Conservation (phyloP, 2,113 vertebrate genomes). For the Arenaria interpres region DNA sequence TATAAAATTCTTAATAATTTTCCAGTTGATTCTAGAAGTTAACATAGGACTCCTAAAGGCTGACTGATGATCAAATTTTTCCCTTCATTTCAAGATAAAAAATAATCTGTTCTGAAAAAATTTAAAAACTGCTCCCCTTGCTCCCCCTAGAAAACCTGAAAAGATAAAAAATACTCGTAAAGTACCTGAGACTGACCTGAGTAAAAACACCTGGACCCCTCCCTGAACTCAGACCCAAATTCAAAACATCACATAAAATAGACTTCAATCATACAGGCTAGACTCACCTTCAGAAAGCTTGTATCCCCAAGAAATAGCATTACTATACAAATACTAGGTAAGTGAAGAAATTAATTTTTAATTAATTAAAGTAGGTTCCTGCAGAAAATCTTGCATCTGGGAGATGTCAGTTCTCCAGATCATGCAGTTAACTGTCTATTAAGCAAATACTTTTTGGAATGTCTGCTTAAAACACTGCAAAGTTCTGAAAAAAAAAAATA, state of each 20-base stretch:
- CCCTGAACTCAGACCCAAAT: background rate
- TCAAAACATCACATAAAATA: background rate
- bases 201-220: background rate
- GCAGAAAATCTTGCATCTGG: background rate
- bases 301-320: background rate
- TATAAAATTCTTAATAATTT: background rate
- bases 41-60: background rate
- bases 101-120: background rate
- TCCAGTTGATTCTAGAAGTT: background rate
- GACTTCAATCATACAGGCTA: background rate
- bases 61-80: background rate
- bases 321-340: background rate
- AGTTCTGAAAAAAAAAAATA: background rate
- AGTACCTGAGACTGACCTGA: background rate
- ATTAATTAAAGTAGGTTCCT: background rate
- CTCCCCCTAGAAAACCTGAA: background rate
- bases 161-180: background rate
- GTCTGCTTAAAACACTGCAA: background rate
- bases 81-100: background rate
- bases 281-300: background rate
- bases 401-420: background rate
- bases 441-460: background rate
- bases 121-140: background rate
- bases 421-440: background rate
- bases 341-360: background rate